Base-by-base conservation (phyloP, 1,140 invertebrate genomes). In the Drosophila bifasciata region DNA sequence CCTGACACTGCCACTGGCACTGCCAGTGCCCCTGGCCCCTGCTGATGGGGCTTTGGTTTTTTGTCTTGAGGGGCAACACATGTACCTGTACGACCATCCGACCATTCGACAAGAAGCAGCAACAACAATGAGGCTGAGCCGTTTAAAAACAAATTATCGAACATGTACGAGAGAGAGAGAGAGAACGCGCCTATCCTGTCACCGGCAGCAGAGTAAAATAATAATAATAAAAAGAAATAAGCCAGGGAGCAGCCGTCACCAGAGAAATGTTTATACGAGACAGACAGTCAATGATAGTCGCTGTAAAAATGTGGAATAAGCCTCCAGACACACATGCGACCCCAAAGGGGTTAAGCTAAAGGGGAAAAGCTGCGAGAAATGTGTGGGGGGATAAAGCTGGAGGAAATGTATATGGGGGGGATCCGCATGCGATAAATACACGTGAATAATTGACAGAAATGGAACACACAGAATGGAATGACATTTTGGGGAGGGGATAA, bases 81-180 rank as follows among this genome's bases (percentile, higher is more conserved):
- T 84, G 76, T 76, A 70, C 63, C 68, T 86, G 75, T 86, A 73
- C 32, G 32, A 13, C 32, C 32, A 64, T 72, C 66, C 66, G 67
- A 66, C 64, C 72, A 64, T 79, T 80, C 71, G 72, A 76, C 80
- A 86, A 58, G 61, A 84, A 63, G 41, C 57, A 68, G 36, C 76
- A 83, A 51, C 61, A 55, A 67, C 61, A 58, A 61, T 51, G 55
- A 61, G 73, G 53, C 81, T 51, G 55, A 69, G 73, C 63, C 81
- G 83, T 88, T 86, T 86, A 86, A 86, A 88, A 86, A 86, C 81
- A 83, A 86, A 86, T 86, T 86, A 86, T 86, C 78, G 78, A 81
- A 74, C 81, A 86, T 86, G 81, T 76, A 58, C 64, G 76, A 77
- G 69, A 74, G 51, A 58, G 3, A 21, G 19, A 21, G 19, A 21